Conservation (phyloP, 2,113 vertebrate species). For the Corvus hawaiiensis region DNA sequence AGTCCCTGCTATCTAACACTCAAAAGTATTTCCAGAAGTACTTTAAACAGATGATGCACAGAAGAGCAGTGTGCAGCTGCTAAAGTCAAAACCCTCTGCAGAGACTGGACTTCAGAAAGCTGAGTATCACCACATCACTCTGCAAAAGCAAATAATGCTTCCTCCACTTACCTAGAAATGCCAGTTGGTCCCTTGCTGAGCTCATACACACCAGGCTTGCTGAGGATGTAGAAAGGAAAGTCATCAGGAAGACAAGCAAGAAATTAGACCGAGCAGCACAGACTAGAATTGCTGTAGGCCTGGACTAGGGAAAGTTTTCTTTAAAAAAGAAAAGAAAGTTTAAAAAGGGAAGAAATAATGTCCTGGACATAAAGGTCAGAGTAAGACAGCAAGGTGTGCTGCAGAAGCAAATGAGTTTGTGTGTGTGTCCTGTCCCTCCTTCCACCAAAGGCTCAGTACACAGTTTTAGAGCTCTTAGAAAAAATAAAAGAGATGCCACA, state of each 20-base stretch:
- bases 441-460: background rate
- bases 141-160: background rate
- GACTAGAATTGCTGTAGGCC: background rate
- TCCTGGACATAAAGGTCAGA: background rate
- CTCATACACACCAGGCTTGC: slow-evolving; percentile 82
- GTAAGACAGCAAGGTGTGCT: background rate
- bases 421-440: background rate
- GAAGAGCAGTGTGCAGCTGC: background rate
- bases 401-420: background rate
- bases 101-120: background rate
- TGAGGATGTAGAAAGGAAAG: slow-evolving; percentile 47
- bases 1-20: background rate
- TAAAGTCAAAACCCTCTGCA: background rate
- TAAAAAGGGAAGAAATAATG: background rate
- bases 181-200: slow-evolving; percentile 84
- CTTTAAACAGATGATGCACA: background rate
- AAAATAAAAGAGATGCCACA: fast-evolving
- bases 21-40: background rate
- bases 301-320: background rate
- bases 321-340: background rate
- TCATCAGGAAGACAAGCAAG: background rate
- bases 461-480: background rate
- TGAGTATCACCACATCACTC: background rate
- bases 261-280: background rate
- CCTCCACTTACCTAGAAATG: slow-evolving; percentile 81